A percentile compares a stretch with the other conserved stretches of the same genome.
These are phyloP conservation scores for Steatocranus sp. DNA, from an alignment of 2,797 vertebrate species.

Conservation along the genomic window DNA sequence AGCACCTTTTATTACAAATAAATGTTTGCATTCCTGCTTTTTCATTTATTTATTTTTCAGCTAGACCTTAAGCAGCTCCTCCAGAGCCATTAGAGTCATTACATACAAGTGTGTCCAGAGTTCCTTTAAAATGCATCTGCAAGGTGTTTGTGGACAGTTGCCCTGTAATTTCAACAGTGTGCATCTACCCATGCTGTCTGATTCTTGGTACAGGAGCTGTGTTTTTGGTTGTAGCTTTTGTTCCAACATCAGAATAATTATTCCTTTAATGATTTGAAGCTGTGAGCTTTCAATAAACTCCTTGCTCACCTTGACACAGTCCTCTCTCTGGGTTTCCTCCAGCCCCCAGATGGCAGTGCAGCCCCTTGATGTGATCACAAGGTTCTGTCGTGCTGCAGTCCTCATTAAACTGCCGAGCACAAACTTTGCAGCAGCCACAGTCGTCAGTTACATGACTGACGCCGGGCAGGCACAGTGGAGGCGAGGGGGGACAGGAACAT, in stretches of 20 bases:
- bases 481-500: slow-evolving; percentile 59
- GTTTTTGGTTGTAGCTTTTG: neutral
- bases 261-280: neutral
- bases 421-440: slow-evolving; percentile 78
- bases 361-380: slow-evolving; percentile 80
- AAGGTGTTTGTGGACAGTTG: neutral
- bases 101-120: neutral
- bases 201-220: neutral
- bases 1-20: neutral
- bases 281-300: neutral
- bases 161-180: accelerated
- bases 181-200: neutral
- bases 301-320: slow-evolving; percentile 72
- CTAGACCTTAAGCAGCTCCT: neutral
- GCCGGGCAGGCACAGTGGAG: slow-evolving; percentile 58
- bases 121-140: neutral
- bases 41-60: neutral
- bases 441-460: slow-evolving; percentile 70
- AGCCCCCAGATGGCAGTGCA: slow-evolving; percentile 75
- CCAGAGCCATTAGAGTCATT: no score
- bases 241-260: neutral
- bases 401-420: slow-evolving; percentile 76
- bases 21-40: neutral
- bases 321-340: slow-evolving; percentile 64
- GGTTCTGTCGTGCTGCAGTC: slow-evolving; percentile 67